Evolutionary conservation across 2,888 invertebrate species (phyloP).

Genomic region (Eucera pruinosa): DNA sequence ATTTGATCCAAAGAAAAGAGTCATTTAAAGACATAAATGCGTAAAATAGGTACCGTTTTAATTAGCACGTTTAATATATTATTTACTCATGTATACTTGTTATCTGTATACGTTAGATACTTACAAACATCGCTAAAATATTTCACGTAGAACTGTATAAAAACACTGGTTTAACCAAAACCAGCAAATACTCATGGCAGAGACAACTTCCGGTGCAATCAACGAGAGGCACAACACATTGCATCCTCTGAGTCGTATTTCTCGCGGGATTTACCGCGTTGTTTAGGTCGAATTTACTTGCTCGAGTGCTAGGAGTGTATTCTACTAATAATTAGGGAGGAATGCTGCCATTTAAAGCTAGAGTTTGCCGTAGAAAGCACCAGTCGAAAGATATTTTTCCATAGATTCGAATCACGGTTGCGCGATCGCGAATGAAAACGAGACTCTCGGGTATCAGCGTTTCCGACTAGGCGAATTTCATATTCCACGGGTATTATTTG

Average conservation of each 20-base stretch:
- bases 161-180: too few relatives aligned
- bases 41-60: too few relatives aligned
- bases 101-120: too few relatives aligned
- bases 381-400: constrained; percentile 12
- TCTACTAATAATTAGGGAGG: constrained; percentile 6
- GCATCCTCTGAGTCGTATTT: neutral
- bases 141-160: too few relatives aligned
- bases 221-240: neutral
- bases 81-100: too few relatives aligned
- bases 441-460: constrained; percentile 48
- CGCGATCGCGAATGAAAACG: constrained; percentile 37
- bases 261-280: constrained; percentile 11
- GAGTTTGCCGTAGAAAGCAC: neutral
- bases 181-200: neutral
- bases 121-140: too few relatives aligned
- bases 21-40: too few relatives aligned
- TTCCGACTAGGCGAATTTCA: constrained; percentile 67
- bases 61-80: too few relatives aligned
- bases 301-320: neutral
- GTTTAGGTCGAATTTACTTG: neutral
- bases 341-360: neutral
- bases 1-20: too few relatives aligned
- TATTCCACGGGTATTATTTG: constrained; percentile 69
- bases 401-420: constrained; percentile 21
- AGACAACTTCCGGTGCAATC: neutral